These are phyloP conservation scores for Coenonympha arcania DNA, from an alignment of 2,888 invertebrate genomes.

Conservation along the genomic window DNA sequence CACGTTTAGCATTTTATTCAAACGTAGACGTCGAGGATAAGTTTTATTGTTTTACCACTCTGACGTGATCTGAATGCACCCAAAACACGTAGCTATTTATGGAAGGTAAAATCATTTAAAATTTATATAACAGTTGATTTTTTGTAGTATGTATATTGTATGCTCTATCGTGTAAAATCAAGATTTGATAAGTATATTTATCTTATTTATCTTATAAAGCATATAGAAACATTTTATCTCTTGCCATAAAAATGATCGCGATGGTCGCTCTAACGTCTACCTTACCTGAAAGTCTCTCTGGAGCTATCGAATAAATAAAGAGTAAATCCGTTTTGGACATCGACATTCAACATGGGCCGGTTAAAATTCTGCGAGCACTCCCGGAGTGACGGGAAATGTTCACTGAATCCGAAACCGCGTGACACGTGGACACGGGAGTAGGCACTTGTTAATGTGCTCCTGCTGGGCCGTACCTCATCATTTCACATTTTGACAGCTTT, in stretches of 20 bases:
- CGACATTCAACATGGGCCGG: slow-evolving; percentile 34
- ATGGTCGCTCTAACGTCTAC: too few relatives aligned
- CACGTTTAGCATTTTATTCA: slow-evolving; percentile 73
- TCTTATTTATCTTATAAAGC: too few relatives aligned
- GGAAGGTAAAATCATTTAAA: background rate
- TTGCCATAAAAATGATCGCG: too few relatives aligned
- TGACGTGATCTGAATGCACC: slow-evolving; percentile 63
- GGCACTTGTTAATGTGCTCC: slow-evolving; percentile 7
- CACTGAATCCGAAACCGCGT: slow-evolving; percentile 17
- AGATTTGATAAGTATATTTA: too few relatives aligned
- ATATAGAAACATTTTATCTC: too few relatives aligned
- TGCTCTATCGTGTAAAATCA: too few relatives aligned
- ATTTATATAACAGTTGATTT: too few relatives aligned
- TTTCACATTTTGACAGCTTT: slow-evolving; percentile 12
- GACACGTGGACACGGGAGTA: slow-evolving; percentile 1
- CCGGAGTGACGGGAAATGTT: slow-evolving; percentile 28
- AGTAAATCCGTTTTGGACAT: slow-evolving; percentile 37
- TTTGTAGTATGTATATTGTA: too few relatives aligned
- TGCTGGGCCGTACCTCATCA: slow-evolving; percentile 1
- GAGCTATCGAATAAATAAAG: slow-evolving; percentile 42
- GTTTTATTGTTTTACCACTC: slow-evolving; percentile 73
- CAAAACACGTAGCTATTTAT: slow-evolving; percentile 9
- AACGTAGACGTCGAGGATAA: slow-evolving; percentile 70
- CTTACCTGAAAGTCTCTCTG: background rate
- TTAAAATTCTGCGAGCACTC: slow-evolving; percentile 38